Conservation (phyloP, 2,888 invertebrate genomes). For the Chouioia cunea region DNA sequence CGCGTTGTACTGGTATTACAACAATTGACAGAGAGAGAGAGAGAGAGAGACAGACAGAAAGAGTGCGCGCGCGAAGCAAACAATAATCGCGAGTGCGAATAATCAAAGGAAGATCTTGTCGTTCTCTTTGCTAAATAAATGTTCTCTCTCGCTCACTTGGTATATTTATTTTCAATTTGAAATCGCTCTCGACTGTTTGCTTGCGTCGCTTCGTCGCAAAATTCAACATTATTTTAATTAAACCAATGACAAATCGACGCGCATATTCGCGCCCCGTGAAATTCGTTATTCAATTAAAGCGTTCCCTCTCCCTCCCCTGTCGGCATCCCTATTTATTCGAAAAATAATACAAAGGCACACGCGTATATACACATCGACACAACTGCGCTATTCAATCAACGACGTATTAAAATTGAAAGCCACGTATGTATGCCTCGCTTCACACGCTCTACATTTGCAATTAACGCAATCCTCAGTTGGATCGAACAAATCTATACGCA, state of each 20-base stretch:
- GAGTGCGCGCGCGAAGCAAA: too few species aligned
- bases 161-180: constrained; percentile 13
- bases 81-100: too few species aligned
- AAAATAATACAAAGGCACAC: constrained; percentile 31
- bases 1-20: too few species aligned
- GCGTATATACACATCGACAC: too few species aligned
- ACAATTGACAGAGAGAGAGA: too few species aligned
- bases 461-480: constrained; percentile 10
- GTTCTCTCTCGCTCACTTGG: neutral
- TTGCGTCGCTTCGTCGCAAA: constrained; percentile 25
- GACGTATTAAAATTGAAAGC: constrained; percentile 39
- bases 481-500: too few species aligned
- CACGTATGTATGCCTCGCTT: constrained; percentile 14
- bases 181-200: neutral
- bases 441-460: constrained; percentile 16
- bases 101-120: too few species aligned
- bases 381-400: constrained; percentile 31
- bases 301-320: neutral
- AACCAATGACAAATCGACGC: constrained; percentile 42
- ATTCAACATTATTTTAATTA: constrained; percentile 43
- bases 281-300: constrained; percentile 37
- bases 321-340: constrained; percentile 33
- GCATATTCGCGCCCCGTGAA: neutral
- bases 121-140: constrained; percentile 4
- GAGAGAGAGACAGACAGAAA: too few species aligned